Evolutionary conservation across 2,113 vertebrate genomes (phyloP), one percentile per base, ranked within the genome.

Genomic region (Nycticryphes semicollaris): DNA sequence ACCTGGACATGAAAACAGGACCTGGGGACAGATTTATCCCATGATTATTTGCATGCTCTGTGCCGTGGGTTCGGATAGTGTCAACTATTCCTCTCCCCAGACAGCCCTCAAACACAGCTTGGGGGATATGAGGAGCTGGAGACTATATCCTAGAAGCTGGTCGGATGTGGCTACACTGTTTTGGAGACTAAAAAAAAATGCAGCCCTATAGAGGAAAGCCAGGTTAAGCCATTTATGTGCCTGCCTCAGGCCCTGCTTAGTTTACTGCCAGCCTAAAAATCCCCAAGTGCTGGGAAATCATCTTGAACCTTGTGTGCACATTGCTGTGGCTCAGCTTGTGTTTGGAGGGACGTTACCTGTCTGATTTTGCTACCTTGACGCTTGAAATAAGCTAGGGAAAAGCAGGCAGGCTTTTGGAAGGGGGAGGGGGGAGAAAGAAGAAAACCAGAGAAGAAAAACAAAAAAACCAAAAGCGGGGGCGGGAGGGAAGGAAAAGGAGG

Each of bases 241-340:
- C 14, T 66, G 72, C 59, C 63, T 90, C 79, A n/a, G 79, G 83
- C 68, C 31, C 45, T 92, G 41, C 75, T 53, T 69, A 80, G 39
- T 86, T 92, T 66, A 60, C 85, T 57, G 75, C 27, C 68, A 88
- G 45, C 24, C 88, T 69, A 73, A 77, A 96, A 94, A 88, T 77
- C n/a, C 54, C 39, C 45, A 1, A 4, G 78, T 31, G 54, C 79
- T 28, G 62, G 30, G 66, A 92, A 94, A 83, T 88, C 57, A 31
- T 43, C 50, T 11, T 33, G 70, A 91, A 82, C 66, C 28, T 45
- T 13, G 37, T 17, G 6, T 25, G 53, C 39, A 35, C 69, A 4
- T 35, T 15, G 33, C 81, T 64, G 73, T 1, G 4, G 69, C 64
- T 89, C 64, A 39, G 90, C 21, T 60, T 13, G 72, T 2, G 2